phyloP scores from a whole-genome alignment of 2,113 vertebrate species.

The Rhabdornis inornatus region DNA sequence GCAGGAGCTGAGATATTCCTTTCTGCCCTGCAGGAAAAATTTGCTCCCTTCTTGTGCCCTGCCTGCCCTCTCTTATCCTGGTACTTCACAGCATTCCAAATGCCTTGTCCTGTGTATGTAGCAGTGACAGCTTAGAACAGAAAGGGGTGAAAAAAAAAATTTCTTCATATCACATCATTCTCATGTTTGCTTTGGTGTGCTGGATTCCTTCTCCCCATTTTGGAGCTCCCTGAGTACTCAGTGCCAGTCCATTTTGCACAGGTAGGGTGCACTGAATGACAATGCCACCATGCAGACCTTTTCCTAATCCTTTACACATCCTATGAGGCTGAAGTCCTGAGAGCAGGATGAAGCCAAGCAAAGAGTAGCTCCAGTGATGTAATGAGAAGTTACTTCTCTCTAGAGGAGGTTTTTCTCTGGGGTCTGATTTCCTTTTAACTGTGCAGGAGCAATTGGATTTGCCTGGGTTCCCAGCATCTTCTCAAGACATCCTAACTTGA shows the following conservation, averaged over 20 bases:
- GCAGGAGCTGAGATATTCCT: background rate
- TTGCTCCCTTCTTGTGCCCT: background rate
- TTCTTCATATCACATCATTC: background rate
- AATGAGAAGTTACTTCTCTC: background rate
- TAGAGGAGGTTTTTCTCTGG: background rate
- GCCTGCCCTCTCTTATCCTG: background rate
- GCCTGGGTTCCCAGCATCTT: background rate
- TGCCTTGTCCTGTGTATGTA: background rate
- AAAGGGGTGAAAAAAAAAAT: background rate
- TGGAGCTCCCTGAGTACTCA: rapidly evolving
- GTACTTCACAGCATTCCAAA: background rate
- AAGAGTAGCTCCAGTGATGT: background rate
- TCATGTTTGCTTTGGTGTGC: background rate
- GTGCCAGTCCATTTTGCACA: background rate
- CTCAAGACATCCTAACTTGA: background rate
- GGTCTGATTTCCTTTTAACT: background rate
- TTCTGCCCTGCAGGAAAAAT: background rate
- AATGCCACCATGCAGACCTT: background rate
- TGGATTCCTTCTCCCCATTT: background rate
- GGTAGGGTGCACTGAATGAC: background rate
- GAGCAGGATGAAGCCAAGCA: background rate
- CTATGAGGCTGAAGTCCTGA: background rate
- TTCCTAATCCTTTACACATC: background rate
- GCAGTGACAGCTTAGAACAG: background rate
- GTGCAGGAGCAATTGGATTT: background rate